Conservation (phyloP, 2,888 invertebrate genomes). For the Electrophaes corylata region DNA sequence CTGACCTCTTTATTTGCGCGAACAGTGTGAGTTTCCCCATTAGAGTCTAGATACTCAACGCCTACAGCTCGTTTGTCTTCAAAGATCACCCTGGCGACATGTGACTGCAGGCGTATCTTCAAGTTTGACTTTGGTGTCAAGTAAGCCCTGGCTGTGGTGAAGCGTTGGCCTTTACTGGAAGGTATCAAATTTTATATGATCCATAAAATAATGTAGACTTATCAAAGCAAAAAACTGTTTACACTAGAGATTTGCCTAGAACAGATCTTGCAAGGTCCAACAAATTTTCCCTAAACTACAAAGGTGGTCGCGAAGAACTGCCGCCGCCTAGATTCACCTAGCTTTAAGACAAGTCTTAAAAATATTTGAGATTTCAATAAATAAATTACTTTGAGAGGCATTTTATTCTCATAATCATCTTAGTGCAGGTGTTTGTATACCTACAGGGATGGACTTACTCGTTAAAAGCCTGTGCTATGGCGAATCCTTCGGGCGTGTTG, state of each 20-base stretch:
- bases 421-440: too few species aligned
- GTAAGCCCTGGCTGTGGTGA: constrained; percentile 85
- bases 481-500: constrained; percentile 84
- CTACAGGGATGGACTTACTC: constrained; percentile 69
- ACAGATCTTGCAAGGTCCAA: too few species aligned
- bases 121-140: constrained; percentile 78
- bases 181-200: constrained; percentile 7
- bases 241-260: too few species aligned
- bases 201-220: too few species aligned
- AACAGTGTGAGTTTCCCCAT: constrained; percentile 61
- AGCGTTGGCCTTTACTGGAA: constrained; percentile 83
- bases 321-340: too few species aligned
- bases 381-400: too few species aligned
- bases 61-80: constrained; percentile 71
- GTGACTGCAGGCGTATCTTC: constrained; percentile 82
- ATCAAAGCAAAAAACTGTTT: too few species aligned
- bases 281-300: too few species aligned
- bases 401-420: too few species aligned
- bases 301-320: too few species aligned
- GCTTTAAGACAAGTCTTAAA: too few species aligned
- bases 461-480: constrained; percentile 85
- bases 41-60: constrained; percentile 81
- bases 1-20: constrained; percentile 78
- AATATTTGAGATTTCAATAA: too few species aligned
- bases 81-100: constrained; percentile 82